Evolutionary conservation across 2,888 invertebrate species (phyloP), one percentile per base, ranked within the genome.

Genomic region (Buathra laborator): DNA sequence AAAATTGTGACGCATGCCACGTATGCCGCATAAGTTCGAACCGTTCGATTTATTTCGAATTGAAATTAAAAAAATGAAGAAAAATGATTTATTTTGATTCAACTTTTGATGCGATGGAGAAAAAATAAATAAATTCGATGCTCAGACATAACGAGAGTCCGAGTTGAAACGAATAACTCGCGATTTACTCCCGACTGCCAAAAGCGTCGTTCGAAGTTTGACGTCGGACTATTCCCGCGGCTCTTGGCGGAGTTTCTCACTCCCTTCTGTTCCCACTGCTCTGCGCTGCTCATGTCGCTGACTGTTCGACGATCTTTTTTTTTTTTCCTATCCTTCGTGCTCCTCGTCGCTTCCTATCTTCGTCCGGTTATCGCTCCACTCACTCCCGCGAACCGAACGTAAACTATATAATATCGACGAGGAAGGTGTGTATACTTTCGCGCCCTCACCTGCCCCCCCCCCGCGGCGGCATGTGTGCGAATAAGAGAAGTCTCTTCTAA

Each of bases 121-220:
- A 37, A 37, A 37, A 37, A 37, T 37, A 37, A 37, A 37, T 37
- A 37, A 37, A 37, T 37, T 16, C 53, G 10, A 16, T 19, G 2
- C 1, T 12, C 19, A 9, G 53, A 53, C 53, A 3, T 2, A 10
- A 19, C 19, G 53, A 53, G 19, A 10, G n/a, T 19, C 16, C 43
- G 48, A 48, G 24, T n/a, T 32, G 44, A 24, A 24, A 29, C 14
- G 68, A 64, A 51, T 37, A 51, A 56, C 43, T 24, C 59, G 70
- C 56, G 68, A 12, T 16, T 24, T 29, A 48, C 16, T 53, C 53
- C 46, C 44, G 80, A 80, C 46, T 29, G 29, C 66, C 72, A 29
- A 80, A 80, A 72, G 72, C 72, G 32, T 72, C 71, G 79, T 56
- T 48, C 32, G 80, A 80, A 72, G 62, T 71, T 70, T 37, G 62